A percentile compares a stretch with the other conserved stretches of the same genome.
These are phyloP conservation scores for Steinernema feltiae DNA, from an alignment of 1,140 invertebrate genomes.

Conservation along the genomic window DNA sequence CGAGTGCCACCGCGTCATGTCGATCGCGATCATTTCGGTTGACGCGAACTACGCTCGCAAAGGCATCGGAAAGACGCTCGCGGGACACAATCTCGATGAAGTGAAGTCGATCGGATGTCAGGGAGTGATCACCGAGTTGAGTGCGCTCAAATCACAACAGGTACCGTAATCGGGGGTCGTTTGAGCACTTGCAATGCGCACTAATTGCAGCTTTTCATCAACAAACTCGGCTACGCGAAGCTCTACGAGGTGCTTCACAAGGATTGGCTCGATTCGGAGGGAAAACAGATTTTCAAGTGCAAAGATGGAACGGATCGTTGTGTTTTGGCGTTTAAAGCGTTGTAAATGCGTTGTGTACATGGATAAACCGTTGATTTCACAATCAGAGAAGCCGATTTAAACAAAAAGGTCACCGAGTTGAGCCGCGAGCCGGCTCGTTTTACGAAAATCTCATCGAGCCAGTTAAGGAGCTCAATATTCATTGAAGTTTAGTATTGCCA, in stretches of 20 bases:
- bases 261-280: background rate
- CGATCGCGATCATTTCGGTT: background rate
- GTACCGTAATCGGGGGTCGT: background rate
- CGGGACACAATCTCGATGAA: background rate
- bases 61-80: background rate
- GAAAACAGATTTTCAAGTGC: conserved; percentile 10
- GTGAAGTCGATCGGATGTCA: conserved; percentile 14
- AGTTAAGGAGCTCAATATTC: too few relatives aligned
- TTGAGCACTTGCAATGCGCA: too few relatives aligned
- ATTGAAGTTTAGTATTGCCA: too few relatives aligned
- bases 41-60: background rate
- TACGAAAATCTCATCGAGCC: too few relatives aligned
- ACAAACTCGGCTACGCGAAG: conserved; percentile 1
- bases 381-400: too few relatives aligned
- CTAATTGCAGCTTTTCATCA: background rate
- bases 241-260: conserved; percentile 6
- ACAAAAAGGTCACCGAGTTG: too few relatives aligned
- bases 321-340: background rate
- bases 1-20: conserved; percentile 8
- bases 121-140: background rate
- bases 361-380: too few relatives aligned
- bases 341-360: background rate
- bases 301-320: conserved; percentile 8
- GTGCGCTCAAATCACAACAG: background rate
- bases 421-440: too few relatives aligned